Base-by-base conservation (phyloP, 2,888 invertebrate genomes). In the Parapristionchus giblindavisi region DNA sequence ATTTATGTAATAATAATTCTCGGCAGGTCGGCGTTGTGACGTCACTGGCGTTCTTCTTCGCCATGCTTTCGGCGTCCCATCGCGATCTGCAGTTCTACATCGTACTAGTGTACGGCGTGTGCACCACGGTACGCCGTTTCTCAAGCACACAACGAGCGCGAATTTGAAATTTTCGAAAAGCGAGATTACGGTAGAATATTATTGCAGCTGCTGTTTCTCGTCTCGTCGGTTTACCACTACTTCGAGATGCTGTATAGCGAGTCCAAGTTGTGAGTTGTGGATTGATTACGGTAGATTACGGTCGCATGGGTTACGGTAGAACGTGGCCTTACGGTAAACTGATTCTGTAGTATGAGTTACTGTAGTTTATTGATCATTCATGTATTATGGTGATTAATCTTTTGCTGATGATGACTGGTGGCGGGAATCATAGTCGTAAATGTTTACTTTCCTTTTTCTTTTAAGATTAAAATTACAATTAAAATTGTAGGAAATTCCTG, bases 191-290 rank as follows among this genome's bases (percentile, higher is more conserved):
- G 21, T n/a, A n/a, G n/a, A n/a, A 11, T 1, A 29, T n/a, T 34
- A 24, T 76, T 82, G 40, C 58, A 82, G 79, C 60, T 82, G 17
- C 77, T 87, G n/a, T 87, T 87, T 79, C 60, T 76, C 21, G 78
- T 81, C 36, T 85, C 85, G 51, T 85, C 87, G 0, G 43, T 78
- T 61, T 87, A 87, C 75, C 87, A 87, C 75, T 80, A 80, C 68
- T 84, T 79, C 70, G 87, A 87, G 75, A 75, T 85, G 52, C 72
- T 84, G 8, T 85, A 82, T 68, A 58, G 86, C 21, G 83, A 84
- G 27, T 60, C 77, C 38, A 78, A 79, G 71, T 65, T 79, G 83
- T 83, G 34, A 78, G 79, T 78, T 3, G 3, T 58, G 21, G 1
- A 34, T 58, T 17, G 1, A 1, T 1, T 29, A 17, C 1, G 21